phyloP scores from a whole-genome alignment of 2,113 vertebrate species.

The Panurus biarmicus region DNA sequence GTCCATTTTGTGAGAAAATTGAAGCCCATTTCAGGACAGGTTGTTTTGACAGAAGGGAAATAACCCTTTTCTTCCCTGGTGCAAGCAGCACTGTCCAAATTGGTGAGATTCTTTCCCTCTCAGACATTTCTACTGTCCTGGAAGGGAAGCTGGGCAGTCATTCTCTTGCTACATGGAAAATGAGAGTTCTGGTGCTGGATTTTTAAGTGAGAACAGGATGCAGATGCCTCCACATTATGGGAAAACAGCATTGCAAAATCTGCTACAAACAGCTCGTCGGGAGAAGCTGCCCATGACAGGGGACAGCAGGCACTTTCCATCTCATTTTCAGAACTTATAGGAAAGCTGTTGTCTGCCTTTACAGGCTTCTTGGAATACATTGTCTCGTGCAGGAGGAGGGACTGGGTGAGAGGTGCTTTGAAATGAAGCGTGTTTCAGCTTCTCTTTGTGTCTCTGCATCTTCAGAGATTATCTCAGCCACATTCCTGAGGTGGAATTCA shows the following conservation, averaged over 20 bases:
- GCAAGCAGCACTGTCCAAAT: neutral
- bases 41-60: neutral
- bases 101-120: neutral
- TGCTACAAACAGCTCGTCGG: neutral
- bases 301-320: neutral
- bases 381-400: neutral
- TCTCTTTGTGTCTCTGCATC: neutral
- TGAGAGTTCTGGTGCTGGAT: neutral
- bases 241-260: neutral
- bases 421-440: neutral
- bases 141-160: neutral
- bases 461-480: fast-evolving
- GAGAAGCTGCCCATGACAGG: neutral
- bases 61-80: neutral
- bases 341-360: neutral
- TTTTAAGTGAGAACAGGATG: neutral
- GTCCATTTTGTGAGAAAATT: neutral
- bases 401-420: neutral
- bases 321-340: neutral
- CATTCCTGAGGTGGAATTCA: neutral
- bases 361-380: fast-evolving
- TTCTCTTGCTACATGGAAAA: neutral
- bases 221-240: neutral
- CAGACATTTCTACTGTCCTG: neutral
- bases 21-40: neutral